phyloP scores from a whole-genome alignment of 2,113 vertebrate species.

The Campylomormyrus numenius region DNA sequence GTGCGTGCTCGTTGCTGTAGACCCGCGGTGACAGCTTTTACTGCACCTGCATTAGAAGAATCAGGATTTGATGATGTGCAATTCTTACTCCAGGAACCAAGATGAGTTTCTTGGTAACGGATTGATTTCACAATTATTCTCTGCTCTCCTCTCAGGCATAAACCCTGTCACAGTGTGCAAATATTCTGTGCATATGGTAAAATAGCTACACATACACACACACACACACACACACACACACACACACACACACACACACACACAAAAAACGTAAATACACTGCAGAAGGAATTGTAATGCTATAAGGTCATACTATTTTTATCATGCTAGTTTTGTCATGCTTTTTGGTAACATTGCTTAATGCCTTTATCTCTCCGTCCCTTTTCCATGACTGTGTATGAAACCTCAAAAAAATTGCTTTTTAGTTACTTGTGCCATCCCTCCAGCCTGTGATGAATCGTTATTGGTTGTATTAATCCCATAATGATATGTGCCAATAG shows the following conservation, averaged over 20 bases:
- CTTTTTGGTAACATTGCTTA: background rate
- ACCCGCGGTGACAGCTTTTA: background rate
- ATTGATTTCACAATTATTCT: background rate
- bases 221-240: background rate
- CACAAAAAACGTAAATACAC: background rate
- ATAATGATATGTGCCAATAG: no score
- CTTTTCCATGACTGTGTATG: background rate
- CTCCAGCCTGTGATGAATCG: background rate
- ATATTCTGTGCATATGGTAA: slow-evolving; percentile 9
- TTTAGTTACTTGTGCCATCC: background rate
- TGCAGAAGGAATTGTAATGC: background rate
- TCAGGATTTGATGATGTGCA: background rate
- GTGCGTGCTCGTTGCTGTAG: background rate
- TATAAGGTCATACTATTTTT: background rate
- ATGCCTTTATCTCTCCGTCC: background rate
- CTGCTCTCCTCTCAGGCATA: background rate
- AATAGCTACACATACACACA: background rate
- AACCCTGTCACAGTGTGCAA: background rate
- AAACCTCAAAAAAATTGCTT: background rate
- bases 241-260: no score
- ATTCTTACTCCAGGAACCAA: background rate
- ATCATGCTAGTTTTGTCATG: background rate
- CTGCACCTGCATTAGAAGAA: background rate
- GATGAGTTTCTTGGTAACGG: background rate
- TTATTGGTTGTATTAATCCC: no score